A percentile compares a stretch with the other conserved stretches of the same genome.
Evolutionary conservation across 2,113 vertebrate species (phyloP).

Genomic region (Suricata suricatta): DNA sequence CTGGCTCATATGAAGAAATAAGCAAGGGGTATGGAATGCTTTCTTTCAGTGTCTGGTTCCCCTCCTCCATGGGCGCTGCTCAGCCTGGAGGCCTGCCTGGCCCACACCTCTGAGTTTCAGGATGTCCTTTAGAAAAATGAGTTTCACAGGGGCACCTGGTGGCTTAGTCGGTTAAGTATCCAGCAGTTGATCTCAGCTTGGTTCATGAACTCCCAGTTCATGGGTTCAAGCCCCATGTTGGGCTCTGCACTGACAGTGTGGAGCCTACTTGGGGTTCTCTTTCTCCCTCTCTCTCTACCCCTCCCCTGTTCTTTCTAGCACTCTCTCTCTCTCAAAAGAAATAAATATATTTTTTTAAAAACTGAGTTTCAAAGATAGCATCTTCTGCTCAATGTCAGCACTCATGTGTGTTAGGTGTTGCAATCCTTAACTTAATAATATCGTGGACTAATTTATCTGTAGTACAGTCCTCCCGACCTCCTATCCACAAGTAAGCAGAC

Average conservation of each 20-base stretch:
- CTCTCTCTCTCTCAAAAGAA: too few species aligned
- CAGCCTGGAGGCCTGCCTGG: not conserved
- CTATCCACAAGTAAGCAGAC: not conserved
- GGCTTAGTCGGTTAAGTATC: too few species aligned
- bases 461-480: not conserved
- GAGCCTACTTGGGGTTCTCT: too few species aligned
- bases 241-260: too few species aligned
- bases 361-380: not conserved
- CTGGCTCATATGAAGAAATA: not conserved
- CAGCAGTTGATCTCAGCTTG: too few species aligned
- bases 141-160: not conserved
- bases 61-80: not conserved
- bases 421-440: not conserved
- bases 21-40: not conserved
- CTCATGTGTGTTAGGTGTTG: not conserved
- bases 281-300: too few species aligned
- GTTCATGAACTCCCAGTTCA: too few species aligned
- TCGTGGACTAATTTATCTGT: not conserved
- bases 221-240: too few species aligned
- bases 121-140: not conserved
- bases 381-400: not conserved
- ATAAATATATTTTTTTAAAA: not conserved
- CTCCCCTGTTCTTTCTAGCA: too few species aligned
- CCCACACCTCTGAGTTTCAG: not conserved
- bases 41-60: not conserved